phyloP scores from a whole-genome alignment of 2,888 invertebrate species.

The Seira sanloemensis region DNA sequence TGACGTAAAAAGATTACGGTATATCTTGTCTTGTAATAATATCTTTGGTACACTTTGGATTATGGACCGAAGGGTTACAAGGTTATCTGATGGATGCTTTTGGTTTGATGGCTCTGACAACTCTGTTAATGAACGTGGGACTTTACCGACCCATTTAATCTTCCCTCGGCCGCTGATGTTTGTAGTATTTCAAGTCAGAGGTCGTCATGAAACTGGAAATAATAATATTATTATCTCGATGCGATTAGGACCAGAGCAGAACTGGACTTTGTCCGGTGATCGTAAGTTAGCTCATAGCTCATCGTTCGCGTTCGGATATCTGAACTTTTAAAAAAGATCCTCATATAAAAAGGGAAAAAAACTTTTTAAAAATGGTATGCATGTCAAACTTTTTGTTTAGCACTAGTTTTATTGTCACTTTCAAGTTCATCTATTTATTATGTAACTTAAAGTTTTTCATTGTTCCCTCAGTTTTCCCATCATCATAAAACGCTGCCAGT shows the following conservation, averaged over 20 bases:
- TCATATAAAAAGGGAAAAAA: no score
- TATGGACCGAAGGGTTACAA: neutral
- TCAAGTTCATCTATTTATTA: no score
- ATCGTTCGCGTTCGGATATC: neutral
- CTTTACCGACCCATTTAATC: neutral
- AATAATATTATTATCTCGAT: neutral
- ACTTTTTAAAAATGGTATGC: no score
- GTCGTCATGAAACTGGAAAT: no score
- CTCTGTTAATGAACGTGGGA: neutral
- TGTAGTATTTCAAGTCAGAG: neutral
- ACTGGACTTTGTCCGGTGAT: neutral
- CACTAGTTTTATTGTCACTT: no score
- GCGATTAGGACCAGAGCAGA: neutral
- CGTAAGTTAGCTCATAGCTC: neutral
- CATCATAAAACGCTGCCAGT: no score
- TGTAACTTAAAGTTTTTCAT: no score
- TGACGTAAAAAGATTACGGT: neutral
- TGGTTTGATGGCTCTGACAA: neutral
- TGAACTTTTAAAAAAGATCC: no score
- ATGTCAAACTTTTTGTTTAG: no score
- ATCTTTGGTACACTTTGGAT: neutral
- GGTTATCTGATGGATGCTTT: neutral
- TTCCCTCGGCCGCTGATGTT: neutral
- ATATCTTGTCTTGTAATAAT: neutral
- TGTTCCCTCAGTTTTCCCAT: no score